Evolutionary conservation across 2,113 vertebrate species (phyloP), one percentile per base, ranked within the genome.

Genomic region (Hemicordylus capensis): DNA sequence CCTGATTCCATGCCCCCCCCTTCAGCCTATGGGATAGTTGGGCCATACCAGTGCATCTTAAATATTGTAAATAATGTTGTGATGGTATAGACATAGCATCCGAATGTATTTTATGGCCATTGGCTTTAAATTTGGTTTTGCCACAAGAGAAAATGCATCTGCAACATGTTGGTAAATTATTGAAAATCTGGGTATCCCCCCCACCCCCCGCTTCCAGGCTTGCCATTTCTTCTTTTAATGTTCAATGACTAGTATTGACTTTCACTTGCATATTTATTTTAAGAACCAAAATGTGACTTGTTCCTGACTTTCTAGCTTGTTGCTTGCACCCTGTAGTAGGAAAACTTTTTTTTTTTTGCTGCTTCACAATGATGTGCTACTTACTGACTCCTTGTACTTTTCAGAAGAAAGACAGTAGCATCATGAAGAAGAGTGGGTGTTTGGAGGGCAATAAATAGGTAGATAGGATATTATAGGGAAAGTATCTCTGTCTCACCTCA

Each of bases 261-360:
- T 66, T 64, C 8, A 4, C 70, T 64, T 39, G 87, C 22, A 84
- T 88, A 83, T 87, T 81, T 0, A 64, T 93, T n/a, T 91, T 93
- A 94, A 90, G 93, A 90, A 39, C 42, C 86, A 48, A 80, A 39
- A 12, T 85, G 70, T 84, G 90, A 87, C 63, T 15, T 46, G 2
- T 59, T 67, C 64, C 19, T 75, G 2, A 7, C 86, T 88, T 76
- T 86, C 44, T 69, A 87, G 74, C 22, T 77, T 56, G 39, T 61
- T 61, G 34, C 48, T 34, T 82, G 8, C 73, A 31, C 48, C 22
- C 48, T 37, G 4, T 48, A 46, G 73, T 39, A 19, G 24, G 31
- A n/a, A 28, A 80, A 34, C 4, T 44, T 15, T n/a, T n/a, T n/a
- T n/a, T n/a, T n/a, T n/a, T 26, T 46, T 20, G 17, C 28, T 31